phyloP scores from a whole-genome alignment of 2,113 vertebrate species.

The Glaucomys volans region DNA sequence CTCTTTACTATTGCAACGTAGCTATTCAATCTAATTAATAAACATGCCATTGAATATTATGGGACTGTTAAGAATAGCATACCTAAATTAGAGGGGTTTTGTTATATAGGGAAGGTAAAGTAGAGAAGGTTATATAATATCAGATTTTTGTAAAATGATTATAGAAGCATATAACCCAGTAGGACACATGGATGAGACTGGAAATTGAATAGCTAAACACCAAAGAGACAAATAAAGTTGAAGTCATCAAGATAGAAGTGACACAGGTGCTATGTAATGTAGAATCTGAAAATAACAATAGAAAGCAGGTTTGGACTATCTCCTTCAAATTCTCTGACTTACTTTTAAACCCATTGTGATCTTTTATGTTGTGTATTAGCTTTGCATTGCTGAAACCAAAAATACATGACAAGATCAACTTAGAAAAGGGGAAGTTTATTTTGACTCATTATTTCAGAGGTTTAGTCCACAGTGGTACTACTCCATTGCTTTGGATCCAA shows the following conservation, averaged over 20 bases:
- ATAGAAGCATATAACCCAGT: background rate
- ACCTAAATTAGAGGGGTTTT: background rate
- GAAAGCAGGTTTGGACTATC: background rate
- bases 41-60: background rate
- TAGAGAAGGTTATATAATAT: background rate
- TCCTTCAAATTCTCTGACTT: background rate
- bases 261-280: background rate
- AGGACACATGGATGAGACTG: background rate
- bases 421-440: too few species aligned
- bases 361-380: background rate
- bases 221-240: background rate
- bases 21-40: background rate
- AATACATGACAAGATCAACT: too few species aligned
- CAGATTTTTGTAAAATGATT: slow-evolving; percentile 30
- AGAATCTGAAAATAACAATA: background rate
- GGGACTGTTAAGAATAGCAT: background rate
- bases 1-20: background rate
- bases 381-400: too few species aligned
- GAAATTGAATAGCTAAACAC: background rate
- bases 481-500: too few species aligned
- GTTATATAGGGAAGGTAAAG: background rate
- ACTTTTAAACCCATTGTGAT: background rate
- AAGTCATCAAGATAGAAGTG: background rate
- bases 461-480: too few species aligned
- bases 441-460: too few species aligned